A percentile compares a stretch with the other conserved stretches of the same genome.
Evolutionary conservation across 2,888 invertebrate genomes (phyloP).

Genomic region (Suillia variegata): DNA sequence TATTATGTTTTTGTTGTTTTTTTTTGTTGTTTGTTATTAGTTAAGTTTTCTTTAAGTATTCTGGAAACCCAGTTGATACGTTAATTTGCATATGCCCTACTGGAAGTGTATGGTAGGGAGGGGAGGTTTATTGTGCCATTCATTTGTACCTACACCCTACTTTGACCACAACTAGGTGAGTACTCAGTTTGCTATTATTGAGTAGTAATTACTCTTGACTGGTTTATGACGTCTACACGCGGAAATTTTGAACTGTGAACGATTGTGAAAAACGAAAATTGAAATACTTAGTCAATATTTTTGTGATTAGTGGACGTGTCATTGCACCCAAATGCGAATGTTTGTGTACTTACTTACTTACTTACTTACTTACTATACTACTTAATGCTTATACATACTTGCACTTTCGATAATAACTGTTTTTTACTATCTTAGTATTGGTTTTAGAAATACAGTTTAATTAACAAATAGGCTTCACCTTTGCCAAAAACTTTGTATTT

Average conservation of each 20-base stretch:
- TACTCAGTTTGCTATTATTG: constrained; percentile 4
- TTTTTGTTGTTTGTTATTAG: background rate
- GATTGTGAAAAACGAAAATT: background rate
- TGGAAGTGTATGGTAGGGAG: too few species aligned
- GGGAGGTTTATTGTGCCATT: background rate
- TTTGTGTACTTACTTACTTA: background rate
- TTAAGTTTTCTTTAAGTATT: background rate
- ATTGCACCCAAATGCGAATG: background rate
- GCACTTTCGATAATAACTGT: too few species aligned
- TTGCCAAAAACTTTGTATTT: too few species aligned
- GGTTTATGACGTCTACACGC: constrained; percentile 4
- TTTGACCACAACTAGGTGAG: constrained; percentile 7
- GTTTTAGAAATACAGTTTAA: too few species aligned
- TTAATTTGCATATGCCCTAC: background rate
- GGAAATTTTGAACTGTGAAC: background rate
- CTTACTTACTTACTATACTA: background rate
- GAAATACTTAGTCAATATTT: background rate
- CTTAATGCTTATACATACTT: too few species aligned
- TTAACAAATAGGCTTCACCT: too few species aligned
- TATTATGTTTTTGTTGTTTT: background rate
- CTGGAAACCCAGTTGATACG: background rate
- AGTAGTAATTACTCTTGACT: constrained; percentile 6
- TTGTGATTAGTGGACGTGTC: background rate
- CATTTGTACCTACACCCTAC: background rate
- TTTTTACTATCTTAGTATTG: too few species aligned